phyloP scores from a whole-genome alignment of 1,140 invertebrate genomes.

The Diorhabda carinulata region DNA sequence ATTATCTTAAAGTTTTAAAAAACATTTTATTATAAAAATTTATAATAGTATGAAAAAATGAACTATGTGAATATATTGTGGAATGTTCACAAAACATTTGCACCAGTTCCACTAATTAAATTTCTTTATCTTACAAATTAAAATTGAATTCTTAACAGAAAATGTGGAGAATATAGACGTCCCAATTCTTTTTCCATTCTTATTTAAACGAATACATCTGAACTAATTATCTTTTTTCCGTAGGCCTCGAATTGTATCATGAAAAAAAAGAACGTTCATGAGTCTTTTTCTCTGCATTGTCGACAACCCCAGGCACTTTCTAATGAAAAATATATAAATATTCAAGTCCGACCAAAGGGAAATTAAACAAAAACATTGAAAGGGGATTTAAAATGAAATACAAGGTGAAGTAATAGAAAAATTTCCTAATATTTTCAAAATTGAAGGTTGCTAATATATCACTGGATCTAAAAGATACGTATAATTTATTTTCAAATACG shows the following conservation, averaged over 20 bases:
- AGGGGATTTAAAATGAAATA: constrained; percentile 6
- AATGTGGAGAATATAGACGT: background rate
- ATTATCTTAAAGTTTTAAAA: background rate
- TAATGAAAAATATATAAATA: constrained; percentile 16
- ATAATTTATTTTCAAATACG: no score
- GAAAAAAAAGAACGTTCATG: constrained; percentile 8
- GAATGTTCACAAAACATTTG: background rate
- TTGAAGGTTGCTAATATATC: no score
- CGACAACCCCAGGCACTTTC: background rate
- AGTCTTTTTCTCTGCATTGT: background rate
- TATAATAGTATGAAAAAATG: background rate
- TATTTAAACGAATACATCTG: constrained; percentile 7
- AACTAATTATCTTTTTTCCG: constrained; percentile 9
- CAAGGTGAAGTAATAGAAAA: no score
- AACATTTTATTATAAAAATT: background rate
- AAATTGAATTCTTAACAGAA: background rate
- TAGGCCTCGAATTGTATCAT: constrained; percentile 7
- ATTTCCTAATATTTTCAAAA: no score
- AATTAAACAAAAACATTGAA: constrained; percentile 17
- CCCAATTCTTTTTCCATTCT: background rate
- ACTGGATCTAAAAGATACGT: no score
- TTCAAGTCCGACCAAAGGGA: constrained; percentile 10
- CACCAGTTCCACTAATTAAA: background rate
- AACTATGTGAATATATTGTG: background rate
- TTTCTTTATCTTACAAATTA: background rate